Conservation (phyloP, 2,888 invertebrate species). For the Geophilus truncorum region DNA sequence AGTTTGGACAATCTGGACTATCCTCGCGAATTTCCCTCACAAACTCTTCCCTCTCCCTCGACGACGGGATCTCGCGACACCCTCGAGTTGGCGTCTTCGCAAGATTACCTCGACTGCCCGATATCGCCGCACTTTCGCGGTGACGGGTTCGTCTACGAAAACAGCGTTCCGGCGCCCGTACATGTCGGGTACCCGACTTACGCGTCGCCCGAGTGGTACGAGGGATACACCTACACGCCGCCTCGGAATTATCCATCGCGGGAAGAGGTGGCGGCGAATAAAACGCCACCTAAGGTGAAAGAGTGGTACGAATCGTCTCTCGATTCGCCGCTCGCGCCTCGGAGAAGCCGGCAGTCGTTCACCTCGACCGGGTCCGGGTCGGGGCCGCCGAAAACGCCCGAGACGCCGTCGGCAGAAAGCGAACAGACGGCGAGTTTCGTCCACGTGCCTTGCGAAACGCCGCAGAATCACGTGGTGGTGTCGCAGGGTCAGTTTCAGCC, state of each 20-base stretch:
- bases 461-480: constrained; percentile 76
- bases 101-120: constrained; percentile 28
- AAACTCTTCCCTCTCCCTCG: constrained; percentile 18
- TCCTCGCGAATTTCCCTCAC: background rate
- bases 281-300: constrained; percentile 51
- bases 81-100: background rate
- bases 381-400: background rate
- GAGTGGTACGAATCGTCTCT: constrained; percentile 66
- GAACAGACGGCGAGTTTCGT: constrained; percentile 37
- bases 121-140: constrained; percentile 9
- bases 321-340: constrained; percentile 54
- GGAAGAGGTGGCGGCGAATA: background rate
- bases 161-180: background rate
- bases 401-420: background rate
- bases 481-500: constrained; percentile 85
- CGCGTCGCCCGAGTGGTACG: background rate
- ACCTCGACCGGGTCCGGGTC: background rate
- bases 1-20: constrained; percentile 41
- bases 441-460: constrained; percentile 63
- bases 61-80: constrained; percentile 17
- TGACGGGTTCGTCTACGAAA: background rate
- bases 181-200: background rate
- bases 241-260: background rate
- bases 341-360: constrained; percentile 31
- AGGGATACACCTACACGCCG: background rate